These are phyloP conservation scores for Pachyrhynchus sulphureomaculatus DNA, from an alignment of 1,140 invertebrate genomes.

Conservation along the genomic window DNA sequence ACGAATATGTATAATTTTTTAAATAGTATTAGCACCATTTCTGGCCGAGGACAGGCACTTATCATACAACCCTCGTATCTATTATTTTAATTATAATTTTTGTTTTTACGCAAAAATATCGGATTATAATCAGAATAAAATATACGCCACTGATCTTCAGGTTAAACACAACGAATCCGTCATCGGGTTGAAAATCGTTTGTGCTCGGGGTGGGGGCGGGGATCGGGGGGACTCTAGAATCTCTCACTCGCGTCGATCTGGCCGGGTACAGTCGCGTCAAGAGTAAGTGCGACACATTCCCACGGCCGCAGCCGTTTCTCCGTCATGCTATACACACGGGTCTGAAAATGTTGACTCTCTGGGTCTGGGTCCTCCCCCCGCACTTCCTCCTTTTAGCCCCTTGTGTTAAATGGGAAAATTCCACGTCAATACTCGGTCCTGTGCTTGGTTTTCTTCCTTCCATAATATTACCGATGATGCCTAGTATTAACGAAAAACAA, in stretches of 20 bases:
- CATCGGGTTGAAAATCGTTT: slow-evolving; percentile 41
- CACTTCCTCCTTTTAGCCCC: not conserved
- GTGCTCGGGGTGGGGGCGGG: slow-evolving; percentile 31
- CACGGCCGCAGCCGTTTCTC: slow-evolving; percentile 39
- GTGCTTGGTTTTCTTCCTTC: not conserved
- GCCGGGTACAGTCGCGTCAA: slow-evolving; percentile 41
- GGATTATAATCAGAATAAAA: not conserved
- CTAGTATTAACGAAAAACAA: not conserved
- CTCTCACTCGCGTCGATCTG: slow-evolving; percentile 44
- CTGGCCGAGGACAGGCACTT: too few species aligned
- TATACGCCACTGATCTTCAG: slow-evolving; percentile 20
- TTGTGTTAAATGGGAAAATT: slow-evolving; percentile 34
- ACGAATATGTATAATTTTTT: too few species aligned
- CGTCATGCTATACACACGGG: slow-evolving; percentile 33
- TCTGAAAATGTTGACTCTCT: slow-evolving; percentile 43
- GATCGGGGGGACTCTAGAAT: slow-evolving; percentile 38
- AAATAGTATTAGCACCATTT: too few species aligned
- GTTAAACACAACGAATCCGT: slow-evolving; percentile 39
- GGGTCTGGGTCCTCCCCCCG: slow-evolving; percentile 1
- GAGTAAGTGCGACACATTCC: slow-evolving; percentile 45
- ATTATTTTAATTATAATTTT: too few species aligned
- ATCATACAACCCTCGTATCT: too few species aligned
- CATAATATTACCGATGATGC: not conserved
- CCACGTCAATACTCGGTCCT: slow-evolving; percentile 29
- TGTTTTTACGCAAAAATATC: too few species aligned